phyloP scores from a whole-genome alignment of 2,888 invertebrate species.

The Cephus pulcher region DNA sequence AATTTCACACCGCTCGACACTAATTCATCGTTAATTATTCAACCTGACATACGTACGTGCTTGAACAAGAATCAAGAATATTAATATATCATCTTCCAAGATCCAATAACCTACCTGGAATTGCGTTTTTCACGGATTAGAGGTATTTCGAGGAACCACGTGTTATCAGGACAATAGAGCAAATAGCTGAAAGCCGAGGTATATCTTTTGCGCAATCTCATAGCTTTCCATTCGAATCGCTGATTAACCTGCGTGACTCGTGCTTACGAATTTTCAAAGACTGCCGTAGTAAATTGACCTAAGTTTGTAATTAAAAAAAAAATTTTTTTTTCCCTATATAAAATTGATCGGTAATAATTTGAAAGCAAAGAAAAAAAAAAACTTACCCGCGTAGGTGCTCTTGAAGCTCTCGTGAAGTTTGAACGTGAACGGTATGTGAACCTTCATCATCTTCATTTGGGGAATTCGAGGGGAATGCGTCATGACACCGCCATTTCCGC shows the following conservation, averaged over 20 bases:
- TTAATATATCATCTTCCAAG: not conserved
- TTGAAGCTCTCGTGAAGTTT: constrained; percentile 79
- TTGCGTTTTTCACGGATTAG: not conserved
- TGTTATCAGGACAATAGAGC: too few species aligned
- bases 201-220: too few species aligned
- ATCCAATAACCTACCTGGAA: not conserved
- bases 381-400: constrained; percentile 78
- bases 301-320: too few species aligned
- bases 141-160: too few species aligned
- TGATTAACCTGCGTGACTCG: too few species aligned
- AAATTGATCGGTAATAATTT: not conserved
- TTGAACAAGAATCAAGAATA: not conserved
- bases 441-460: constrained; percentile 85
- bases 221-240: too few species aligned
- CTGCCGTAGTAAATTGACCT: too few species aligned
- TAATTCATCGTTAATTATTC: not conserved
- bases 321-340: not conserved
- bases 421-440: constrained; percentile 86
- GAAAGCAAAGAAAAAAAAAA: not conserved
- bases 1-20: not conserved
- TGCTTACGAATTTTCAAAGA: too few species aligned
- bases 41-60: not conserved
- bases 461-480: constrained; percentile 74
- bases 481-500: constrained; percentile 68
- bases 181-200: too few species aligned